phyloP scores from a whole-genome alignment of 2,797 vertebrate genomes.

The Todus mexicanus region DNA sequence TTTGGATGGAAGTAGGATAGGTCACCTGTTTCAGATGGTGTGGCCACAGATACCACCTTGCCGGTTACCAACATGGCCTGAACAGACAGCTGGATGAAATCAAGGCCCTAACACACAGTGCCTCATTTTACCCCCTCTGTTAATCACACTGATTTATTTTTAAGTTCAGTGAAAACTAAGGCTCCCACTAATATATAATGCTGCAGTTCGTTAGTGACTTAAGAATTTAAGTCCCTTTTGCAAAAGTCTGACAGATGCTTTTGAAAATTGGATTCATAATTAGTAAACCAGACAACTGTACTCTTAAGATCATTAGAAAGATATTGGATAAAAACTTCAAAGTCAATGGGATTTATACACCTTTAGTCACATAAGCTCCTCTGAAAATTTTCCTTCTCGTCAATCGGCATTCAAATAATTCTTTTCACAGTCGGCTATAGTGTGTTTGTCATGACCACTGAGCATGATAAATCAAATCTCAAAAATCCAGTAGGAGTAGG shows the following conservation, averaged over 20 bases:
- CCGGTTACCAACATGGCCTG: neutral
- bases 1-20: neutral
- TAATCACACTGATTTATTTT: neutral
- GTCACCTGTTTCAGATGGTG: neutral
- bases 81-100: neutral
- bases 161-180: neutral
- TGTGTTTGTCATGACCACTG: neutral
- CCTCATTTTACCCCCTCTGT: neutral
- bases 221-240: neutral
- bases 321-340: conserved; percentile 37
- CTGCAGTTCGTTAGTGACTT: neutral
- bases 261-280: conserved; percentile 17
- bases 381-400: neutral
- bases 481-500: neutral
- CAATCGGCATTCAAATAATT: conserved; percentile 31
- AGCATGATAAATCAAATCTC: neutral
- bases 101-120: neutral
- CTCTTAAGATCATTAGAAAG: conserved; percentile 29
- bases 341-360: conserved; percentile 25
- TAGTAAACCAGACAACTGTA: conserved; percentile 19
- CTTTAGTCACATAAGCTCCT: conserved; percentile 9
- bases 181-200: neutral
- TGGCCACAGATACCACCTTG: neutral
- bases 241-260: neutral
- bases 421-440: neutral